These are phyloP conservation scores for Callospermophilus lateralis DNA, from an alignment of 2,113 vertebrate species.

Conservation along the genomic window DNA sequence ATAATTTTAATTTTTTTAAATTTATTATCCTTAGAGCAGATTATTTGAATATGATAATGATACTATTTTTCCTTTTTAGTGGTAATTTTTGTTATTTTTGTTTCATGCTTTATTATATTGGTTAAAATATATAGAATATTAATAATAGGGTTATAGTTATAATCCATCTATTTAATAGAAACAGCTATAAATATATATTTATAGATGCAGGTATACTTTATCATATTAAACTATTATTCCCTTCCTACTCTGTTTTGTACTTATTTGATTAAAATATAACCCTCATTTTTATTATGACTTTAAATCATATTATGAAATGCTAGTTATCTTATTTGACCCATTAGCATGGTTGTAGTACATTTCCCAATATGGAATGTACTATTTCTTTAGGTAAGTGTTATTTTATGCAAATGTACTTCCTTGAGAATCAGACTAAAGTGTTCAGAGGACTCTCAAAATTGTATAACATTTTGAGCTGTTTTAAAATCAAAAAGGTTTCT, in stretches of 20 bases:
- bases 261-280: background rate
- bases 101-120: conserved; percentile 14
- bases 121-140: conserved; percentile 43
- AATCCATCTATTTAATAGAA: background rate
- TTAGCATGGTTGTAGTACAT: background rate
- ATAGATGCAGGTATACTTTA: background rate
- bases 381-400: background rate
- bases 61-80: conserved; percentile 4
- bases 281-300: conserved; percentile 45
- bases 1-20: background rate
- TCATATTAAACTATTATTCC: conserved; percentile 22
- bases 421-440: background rate
- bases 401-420: background rate
- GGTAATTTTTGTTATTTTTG: background rate
- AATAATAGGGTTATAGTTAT: background rate
- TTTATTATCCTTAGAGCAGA: background rate
- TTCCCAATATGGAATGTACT: conserved; percentile 32
- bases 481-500: conserved; percentile 18
- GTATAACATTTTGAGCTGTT: background rate
- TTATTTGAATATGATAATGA: conserved; percentile 2
- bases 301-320: background rate
- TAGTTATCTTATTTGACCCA: conserved; percentile 33
- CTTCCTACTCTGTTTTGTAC: background rate
- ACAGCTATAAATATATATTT: conserved; percentile 39
- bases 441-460: conserved; percentile 36